Percentiles rank a stretch among this genome's conserved stretches.
Evolutionary conservation across 2,113 vertebrate genomes (phyloP).

Genomic region (Corvus moneduloides): DNA sequence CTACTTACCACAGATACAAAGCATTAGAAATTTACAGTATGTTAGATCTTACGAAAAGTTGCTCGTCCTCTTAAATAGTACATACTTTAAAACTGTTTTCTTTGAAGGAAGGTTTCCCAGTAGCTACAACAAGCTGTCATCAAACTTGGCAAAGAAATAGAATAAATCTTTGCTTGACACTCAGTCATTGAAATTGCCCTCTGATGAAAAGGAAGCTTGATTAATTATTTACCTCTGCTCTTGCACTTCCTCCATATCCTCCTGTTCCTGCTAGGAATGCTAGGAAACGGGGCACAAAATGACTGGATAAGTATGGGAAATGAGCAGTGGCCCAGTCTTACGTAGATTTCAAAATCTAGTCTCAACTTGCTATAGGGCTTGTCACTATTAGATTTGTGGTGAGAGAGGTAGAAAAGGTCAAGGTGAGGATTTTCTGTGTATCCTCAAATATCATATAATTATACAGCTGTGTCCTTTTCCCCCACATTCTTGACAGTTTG

Average conservation of each 20-base stretch:
- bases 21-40: neutral
- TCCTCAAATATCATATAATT: neutral
- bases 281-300: neutral
- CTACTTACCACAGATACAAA: neutral
- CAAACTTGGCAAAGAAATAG: neutral
- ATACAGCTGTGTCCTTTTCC: neutral
- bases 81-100: neutral
- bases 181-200: neutral
- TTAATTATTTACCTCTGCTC: neutral
- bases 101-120: neutral
- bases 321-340: neutral
- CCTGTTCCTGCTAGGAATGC: neutral
- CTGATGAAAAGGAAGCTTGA: neutral
- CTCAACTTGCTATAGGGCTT: neutral
- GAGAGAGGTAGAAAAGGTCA: neutral
- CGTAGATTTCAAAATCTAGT: neutral
- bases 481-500: neutral
- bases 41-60: neutral
- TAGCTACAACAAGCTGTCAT: neutral
- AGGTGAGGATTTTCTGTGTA: neutral
- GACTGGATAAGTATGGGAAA: neutral
- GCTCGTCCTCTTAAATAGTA: neutral
- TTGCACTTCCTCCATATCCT: neutral
- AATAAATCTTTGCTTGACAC: neutral
- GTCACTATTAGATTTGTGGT: neutral